Percentiles rank a stretch among this genome's conserved stretches.
These are phyloP conservation scores for Drosophila lutescens DNA, from an alignment of 2,888 invertebrate species.

Conservation along the genomic window DNA sequence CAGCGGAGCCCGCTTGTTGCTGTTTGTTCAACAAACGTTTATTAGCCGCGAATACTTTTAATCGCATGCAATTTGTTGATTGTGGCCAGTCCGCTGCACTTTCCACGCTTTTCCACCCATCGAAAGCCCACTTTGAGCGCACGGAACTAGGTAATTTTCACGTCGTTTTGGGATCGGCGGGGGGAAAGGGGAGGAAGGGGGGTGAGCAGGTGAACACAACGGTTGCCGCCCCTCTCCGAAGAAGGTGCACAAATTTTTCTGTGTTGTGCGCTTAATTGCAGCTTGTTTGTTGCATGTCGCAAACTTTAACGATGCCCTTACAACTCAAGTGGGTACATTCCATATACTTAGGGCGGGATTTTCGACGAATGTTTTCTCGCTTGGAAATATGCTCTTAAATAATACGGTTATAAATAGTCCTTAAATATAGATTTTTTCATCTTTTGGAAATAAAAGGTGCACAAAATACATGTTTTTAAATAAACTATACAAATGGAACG, in stretches of 20 bases:
- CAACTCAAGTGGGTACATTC: constrained; percentile 16
- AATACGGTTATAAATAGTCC: background rate
- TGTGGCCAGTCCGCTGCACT: constrained; percentile 41
- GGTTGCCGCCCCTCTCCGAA: constrained; percentile 19
- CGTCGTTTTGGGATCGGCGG: constrained; percentile 59
- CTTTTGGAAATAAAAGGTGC: background rate
- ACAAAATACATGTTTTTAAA: too few relatives aligned
- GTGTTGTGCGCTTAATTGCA: constrained; percentile 65
- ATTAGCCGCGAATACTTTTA: constrained; percentile 77
- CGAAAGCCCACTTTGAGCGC: constrained; percentile 12
- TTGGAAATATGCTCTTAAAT: too few relatives aligned
- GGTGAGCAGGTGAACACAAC: constrained; percentile 11
- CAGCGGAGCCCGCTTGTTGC: constrained; percentile 35
- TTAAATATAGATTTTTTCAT: background rate
- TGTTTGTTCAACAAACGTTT: constrained; percentile 73
- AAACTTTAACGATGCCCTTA: constrained; percentile 43
- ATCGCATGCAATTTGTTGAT: constrained; percentile 78
- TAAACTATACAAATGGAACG: background rate
- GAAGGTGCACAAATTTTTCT: constrained; percentile 44
- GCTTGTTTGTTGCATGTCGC: constrained; percentile 73
- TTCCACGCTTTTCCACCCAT: constrained; percentile 22
- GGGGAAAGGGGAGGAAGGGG: constrained; percentile 1
- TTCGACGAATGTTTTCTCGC: background rate
- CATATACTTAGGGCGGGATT: background rate
- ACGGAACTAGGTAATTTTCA: constrained; percentile 67